phyloP scores from a whole-genome alignment of 2,888 invertebrate species.

The Clanis bilineata region DNA sequence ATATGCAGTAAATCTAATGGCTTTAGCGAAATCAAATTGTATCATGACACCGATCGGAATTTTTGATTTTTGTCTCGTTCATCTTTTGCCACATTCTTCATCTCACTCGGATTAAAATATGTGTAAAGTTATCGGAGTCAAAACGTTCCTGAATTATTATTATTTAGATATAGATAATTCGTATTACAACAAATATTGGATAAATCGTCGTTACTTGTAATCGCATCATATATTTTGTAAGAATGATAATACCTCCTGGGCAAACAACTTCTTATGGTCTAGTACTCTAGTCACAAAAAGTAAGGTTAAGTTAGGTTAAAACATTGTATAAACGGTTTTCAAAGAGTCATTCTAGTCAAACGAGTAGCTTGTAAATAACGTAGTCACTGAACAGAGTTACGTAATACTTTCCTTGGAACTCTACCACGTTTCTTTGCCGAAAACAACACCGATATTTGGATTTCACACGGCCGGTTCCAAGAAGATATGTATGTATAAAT shows the following conservation, averaged over 20 bases:
- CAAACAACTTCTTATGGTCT: background rate
- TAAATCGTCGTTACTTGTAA: background rate
- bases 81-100: background rate
- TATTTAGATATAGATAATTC: constrained; percentile 2
- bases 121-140: background rate
- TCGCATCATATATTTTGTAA: background rate
- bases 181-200: background rate
- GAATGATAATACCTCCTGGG: background rate
- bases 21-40: background rate
- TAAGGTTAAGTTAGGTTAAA: background rate
- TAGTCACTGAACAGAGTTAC: constrained; percentile 2
- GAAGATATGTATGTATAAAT: constrained; percentile 5
- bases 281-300: background rate
- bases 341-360: constrained; percentile 22
- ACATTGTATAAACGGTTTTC: background rate
- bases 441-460: background rate
- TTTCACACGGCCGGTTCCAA: background rate
- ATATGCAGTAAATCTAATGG: background rate
- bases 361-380: constrained; percentile 22
- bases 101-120: background rate
- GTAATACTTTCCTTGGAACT: constrained; percentile 14
- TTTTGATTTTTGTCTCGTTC: background rate
- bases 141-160: constrained; percentile 11
- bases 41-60: background rate
- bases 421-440: background rate